These are phyloP conservation scores for Pseudomyrmex sp. DNA, from an alignment of 1,140 invertebrate species.

Conservation along the genomic window DNA sequence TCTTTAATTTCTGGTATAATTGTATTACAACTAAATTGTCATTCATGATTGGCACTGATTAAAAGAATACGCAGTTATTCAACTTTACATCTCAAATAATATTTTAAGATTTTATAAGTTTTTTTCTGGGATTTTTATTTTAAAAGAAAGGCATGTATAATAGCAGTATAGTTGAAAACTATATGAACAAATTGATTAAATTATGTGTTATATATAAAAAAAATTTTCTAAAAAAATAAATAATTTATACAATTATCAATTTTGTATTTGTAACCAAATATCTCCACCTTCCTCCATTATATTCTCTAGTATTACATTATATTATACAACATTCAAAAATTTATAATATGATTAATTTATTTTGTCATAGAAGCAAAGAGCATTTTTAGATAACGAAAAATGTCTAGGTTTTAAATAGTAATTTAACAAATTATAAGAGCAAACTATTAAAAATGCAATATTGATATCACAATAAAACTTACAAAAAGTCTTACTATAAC, in stretches of 20 bases:
- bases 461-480: no score
- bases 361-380: no score
- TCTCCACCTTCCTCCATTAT: background rate
- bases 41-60: background rate
- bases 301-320: no score
- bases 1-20: background rate
- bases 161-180: background rate
- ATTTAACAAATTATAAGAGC: no score
- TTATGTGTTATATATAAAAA: slow-evolving; percentile 31
- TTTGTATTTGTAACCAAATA: background rate
- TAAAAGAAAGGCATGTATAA: no score
- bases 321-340: no score
- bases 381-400: no score
- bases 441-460: no score
- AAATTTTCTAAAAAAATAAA: slow-evolving; percentile 60
- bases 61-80: background rate
- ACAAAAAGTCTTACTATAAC: no score
- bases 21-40: background rate
- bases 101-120: slow-evolving; percentile 7
- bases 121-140: slow-evolving; percentile 23
- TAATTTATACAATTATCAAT: slow-evolving; percentile 15
- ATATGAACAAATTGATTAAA: slow-evolving; percentile 19
- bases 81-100: background rate
- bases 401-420: no score
- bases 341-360: no score